These are phyloP conservation scores for Ramphastos sulfuratus DNA, from an alignment of 2,113 vertebrate species.

Conservation along the genomic window DNA sequence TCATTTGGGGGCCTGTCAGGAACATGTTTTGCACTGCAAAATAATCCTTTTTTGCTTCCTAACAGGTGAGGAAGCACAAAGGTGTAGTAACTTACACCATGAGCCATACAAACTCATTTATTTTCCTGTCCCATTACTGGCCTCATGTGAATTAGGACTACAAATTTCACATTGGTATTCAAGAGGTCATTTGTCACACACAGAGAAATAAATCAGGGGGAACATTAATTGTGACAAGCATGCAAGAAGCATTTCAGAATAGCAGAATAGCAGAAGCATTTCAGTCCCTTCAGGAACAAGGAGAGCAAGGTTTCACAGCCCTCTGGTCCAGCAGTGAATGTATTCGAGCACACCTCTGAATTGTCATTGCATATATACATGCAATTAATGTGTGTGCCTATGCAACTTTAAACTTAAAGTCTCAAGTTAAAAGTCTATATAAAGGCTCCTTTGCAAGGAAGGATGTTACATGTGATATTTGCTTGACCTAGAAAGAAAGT, in stretches of 20 bases:
- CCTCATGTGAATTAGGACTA: not conserved
- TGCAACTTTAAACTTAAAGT: not conserved
- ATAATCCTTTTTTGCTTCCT: not conserved
- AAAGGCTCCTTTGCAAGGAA: not conserved
- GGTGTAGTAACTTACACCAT: not conserved
- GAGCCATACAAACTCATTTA: not conserved
- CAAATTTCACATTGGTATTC: not conserved
- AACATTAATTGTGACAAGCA: not conserved
- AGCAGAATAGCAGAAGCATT: not conserved
- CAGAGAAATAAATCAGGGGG: not conserved
- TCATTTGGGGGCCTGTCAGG: not conserved
- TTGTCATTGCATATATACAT: not conserved
- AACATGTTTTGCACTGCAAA: not conserved
- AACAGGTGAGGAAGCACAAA: not conserved
- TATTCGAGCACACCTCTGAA: not conserved
- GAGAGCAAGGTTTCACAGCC: too few species aligned
- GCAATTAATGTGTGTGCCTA: not conserved
- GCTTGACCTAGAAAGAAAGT: conserved; percentile 1
- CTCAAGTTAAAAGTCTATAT: not conserved
- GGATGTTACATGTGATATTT: not conserved
- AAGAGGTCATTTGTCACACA: conserved; percentile 21
- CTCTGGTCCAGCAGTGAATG: not conserved
- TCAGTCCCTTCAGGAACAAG: not conserved
- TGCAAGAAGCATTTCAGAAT: not conserved
- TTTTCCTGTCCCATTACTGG: not conserved